Percentiles rank a stretch among this genome's conserved stretches.
Conservation (phyloP, 2,888 invertebrate species). For the Dendrolimus houi region DNA sequence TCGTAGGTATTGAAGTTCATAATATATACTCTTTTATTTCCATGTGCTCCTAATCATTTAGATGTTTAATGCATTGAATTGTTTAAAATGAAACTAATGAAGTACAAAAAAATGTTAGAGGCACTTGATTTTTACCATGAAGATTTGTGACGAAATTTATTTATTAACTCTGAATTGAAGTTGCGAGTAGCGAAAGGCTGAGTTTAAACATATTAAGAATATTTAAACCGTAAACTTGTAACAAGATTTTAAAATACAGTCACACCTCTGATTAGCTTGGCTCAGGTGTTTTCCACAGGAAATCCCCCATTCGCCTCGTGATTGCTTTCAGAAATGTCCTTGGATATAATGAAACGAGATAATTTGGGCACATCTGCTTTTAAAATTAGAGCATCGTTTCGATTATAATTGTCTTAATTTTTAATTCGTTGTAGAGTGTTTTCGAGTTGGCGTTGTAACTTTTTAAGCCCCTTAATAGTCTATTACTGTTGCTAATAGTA, state of each 20-base stretch:
- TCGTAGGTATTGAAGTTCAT: no score
- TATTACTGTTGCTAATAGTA: no score
- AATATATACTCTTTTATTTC: no score
- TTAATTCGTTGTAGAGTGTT: not conserved
- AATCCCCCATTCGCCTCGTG: slow-evolving; percentile 5
- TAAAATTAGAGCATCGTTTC: slow-evolving; percentile 14
- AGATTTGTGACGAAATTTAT: no score
- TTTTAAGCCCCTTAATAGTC: not conserved
- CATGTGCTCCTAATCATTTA: no score
- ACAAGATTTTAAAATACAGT: not conserved
- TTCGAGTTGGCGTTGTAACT: not conserved
- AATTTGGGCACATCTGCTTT: slow-evolving; percentile 24
- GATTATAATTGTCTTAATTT: slow-evolving; percentile 5
- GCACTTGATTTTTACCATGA: no score
- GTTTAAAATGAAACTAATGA: no score
- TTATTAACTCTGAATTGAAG: not conserved
- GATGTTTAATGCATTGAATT: no score
- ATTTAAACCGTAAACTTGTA: not conserved
- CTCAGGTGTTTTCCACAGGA: not conserved
- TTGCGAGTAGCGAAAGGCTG: not conserved
- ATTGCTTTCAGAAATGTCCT: slow-evolving; percentile 20
- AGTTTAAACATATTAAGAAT: not conserved
- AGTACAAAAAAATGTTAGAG: no score
- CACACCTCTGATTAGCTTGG: not conserved
- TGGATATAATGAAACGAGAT: slow-evolving; percentile 23